phyloP scores from a whole-genome alignment of 2,888 invertebrate genomes.

The Neria commutata region DNA sequence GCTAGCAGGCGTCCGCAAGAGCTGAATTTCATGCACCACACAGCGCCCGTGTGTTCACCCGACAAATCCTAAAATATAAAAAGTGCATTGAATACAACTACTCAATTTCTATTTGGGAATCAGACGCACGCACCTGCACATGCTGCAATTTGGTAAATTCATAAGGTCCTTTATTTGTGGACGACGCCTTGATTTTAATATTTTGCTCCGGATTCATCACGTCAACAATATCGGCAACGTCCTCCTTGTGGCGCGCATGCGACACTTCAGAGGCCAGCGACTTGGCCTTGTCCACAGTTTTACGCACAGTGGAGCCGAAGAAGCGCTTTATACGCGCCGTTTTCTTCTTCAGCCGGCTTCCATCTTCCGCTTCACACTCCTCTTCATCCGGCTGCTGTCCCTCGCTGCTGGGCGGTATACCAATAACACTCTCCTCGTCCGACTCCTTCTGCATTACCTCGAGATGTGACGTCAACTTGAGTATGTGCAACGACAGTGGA shows the following conservation, averaged over 20 bases:
- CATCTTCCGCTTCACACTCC: conserved; percentile 61
- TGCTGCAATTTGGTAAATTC: conserved; percentile 93
- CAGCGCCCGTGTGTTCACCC: conserved; percentile 87
- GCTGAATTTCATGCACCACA: conserved; percentile 99
- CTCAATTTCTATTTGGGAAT: background rate
- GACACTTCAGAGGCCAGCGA: conserved; percentile 88
- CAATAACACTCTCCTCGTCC: conserved; percentile 77
- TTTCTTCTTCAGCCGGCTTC: conserved; percentile 62
- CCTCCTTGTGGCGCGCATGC: conserved; percentile 85
- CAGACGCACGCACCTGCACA: conserved; percentile 80
- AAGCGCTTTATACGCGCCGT: conserved; percentile 75
- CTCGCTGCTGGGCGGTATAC: conserved; percentile 62
- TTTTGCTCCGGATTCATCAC: conserved; percentile 79
- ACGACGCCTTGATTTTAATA: conserved; percentile 91
- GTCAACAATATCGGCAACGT: conserved; percentile 83
- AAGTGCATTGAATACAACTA: background rate
- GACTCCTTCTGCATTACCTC: conserved; percentile 85
- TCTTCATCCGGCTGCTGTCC: conserved; percentile 60
- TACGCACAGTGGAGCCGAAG: conserved; percentile 87
- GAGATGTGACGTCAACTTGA: conserved; percentile 79
- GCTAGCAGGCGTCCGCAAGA: conserved; percentile 93
- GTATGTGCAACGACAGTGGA: conserved; percentile 92
- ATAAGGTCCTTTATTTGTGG: conserved; percentile 95
- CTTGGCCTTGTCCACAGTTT: conserved; percentile 89
- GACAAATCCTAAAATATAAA: conserved; percentile 69